Percentiles rank a stretch among this genome's conserved stretches.
phyloP scores from a whole-genome alignment of 2,797 vertebrate species.

The Mareca strepera region DNA sequence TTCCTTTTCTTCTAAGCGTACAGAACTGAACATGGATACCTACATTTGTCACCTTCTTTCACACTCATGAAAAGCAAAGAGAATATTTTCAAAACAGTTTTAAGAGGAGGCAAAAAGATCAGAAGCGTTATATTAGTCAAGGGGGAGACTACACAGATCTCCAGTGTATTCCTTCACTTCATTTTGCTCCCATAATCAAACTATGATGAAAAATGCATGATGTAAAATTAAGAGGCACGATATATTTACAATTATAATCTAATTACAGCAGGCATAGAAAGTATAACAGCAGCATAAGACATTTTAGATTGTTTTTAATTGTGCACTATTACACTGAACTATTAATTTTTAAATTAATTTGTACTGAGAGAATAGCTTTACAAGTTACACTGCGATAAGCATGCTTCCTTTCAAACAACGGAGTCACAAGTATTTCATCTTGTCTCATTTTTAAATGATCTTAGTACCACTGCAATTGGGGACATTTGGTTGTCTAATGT shows the following conservation, averaged over 20 bases:
- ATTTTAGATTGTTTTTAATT: background rate
- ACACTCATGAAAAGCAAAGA: background rate
- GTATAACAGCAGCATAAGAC: background rate
- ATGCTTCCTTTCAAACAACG: background rate
- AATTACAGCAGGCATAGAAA: constrained; percentile 34
- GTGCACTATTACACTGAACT: background rate
- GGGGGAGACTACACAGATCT: background rate
- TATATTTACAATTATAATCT: constrained; percentile 55
- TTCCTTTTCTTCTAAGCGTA: background rate
- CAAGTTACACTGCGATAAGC: background rate
- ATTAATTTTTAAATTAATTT: constrained; percentile 40
- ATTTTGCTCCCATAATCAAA: background rate
- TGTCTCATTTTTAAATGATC: background rate
- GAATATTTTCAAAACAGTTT: background rate
- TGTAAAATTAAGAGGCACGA: constrained; percentile 16
- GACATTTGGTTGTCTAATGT: background rate
- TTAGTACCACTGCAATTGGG: background rate
- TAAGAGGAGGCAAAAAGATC: background rate
- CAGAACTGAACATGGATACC: background rate
- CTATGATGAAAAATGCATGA: constrained; percentile 58
- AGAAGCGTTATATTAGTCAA: background rate
- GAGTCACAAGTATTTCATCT: background rate
- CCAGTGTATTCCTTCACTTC: background rate
- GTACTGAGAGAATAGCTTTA: background rate
- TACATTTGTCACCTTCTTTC: background rate